A percentile compares a stretch with the other conserved stretches of the same genome.
Conservation (phyloP, 2,113 vertebrate species). For the Eptatretus burgeri region DNA sequence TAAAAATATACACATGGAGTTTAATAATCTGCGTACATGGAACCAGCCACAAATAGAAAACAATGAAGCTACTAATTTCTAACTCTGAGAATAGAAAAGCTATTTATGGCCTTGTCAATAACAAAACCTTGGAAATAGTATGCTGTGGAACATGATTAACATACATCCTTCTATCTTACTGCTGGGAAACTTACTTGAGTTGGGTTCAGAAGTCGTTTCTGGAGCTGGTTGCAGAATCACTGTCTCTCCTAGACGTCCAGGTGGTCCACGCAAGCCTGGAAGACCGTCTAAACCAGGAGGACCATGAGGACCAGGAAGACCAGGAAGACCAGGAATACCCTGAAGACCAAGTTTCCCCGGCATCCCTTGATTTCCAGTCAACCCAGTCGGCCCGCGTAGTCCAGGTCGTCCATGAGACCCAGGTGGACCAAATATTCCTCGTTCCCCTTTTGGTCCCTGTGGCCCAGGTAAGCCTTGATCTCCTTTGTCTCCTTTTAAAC, state of each 20-base stretch:
- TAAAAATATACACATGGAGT: too few relatives aligned
- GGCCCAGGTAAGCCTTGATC: constrained; percentile 3
- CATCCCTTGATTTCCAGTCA: background rate
- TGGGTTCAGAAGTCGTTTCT: too few relatives aligned
- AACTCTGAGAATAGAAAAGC: too few relatives aligned
- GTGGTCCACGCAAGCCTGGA: background rate
- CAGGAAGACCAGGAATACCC: constrained; percentile 5
- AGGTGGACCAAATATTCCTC: constrained; percentile 7
- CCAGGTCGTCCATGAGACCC: constrained; percentile 6
- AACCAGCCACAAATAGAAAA: too few relatives aligned
- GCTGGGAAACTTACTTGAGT: too few relatives aligned
- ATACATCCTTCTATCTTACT: too few relatives aligned
- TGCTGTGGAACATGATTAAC: too few relatives aligned
- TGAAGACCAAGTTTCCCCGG: background rate
- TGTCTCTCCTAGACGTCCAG: background rate
- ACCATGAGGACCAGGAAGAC: constrained; percentile 4
- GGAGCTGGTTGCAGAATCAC: background rate
- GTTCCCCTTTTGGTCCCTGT: constrained; percentile 4
- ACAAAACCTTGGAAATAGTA: too few relatives aligned
- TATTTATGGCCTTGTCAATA: too few relatives aligned
- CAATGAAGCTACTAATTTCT: too few relatives aligned
- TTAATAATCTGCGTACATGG: too few relatives aligned
- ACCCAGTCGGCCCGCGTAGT: background rate
- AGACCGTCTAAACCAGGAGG: constrained; percentile 5
- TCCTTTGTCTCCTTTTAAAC: background rate